These are phyloP conservation scores for Eptatretus burgeri DNA, from an alignment of 2,113 vertebrate species.

Conservation along the genomic window DNA sequence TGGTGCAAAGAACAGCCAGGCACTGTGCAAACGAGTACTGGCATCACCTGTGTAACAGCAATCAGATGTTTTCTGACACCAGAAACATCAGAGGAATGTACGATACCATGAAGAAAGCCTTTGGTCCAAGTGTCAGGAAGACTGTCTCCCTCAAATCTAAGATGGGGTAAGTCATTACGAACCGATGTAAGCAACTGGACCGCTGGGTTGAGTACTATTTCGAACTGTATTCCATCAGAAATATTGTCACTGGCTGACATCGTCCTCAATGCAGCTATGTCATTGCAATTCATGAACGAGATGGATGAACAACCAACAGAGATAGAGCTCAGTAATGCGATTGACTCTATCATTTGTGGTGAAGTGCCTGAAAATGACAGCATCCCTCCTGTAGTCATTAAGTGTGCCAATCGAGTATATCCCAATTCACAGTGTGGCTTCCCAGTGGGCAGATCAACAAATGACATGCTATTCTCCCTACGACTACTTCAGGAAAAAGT, in stretches of 20 bases:
- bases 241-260: not conserved
- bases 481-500: not conserved
- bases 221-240: not conserved
- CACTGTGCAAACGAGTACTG: not conserved
- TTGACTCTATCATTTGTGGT: not conserved
- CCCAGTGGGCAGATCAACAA: not conserved
- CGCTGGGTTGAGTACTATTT: not conserved
- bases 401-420: not conserved
- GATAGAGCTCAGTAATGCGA: not conserved
- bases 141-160: no score
- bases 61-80: not conserved
- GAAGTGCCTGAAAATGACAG: not conserved
- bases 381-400: not conserved
- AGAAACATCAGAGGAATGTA: no score
- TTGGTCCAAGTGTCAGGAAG: slow-evolving; percentile 1
- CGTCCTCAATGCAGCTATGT: not conserved
- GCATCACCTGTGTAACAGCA: not conserved
- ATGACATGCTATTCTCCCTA: not conserved
- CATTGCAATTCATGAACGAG: not conserved
- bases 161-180: not conserved
- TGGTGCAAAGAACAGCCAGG: not conserved
- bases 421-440: not conserved
- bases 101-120: not conserved
- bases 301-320: not conserved
- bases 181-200: not conserved